Evolutionary conservation across 2,888 invertebrate species (phyloP), one percentile per base, ranked within the genome.

Genomic region (Agonum fuliginosum): DNA sequence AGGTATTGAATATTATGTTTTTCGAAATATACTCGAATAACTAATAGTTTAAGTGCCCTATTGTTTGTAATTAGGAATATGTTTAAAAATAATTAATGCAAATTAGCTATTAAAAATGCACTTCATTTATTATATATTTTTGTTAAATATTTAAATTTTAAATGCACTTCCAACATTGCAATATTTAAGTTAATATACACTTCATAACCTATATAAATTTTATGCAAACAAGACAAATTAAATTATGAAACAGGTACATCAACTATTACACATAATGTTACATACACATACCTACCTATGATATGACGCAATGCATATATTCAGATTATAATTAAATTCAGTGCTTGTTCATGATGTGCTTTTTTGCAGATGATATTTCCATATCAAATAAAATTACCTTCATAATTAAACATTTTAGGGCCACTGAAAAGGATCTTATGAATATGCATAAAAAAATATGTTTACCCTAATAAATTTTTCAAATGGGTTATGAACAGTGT

Each of bases 391-490:
- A 54, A 54, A 54, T 54, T 54, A 24, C 12, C 22, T 12, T 54
- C 54, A n/a, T 54, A 24, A 54, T 54, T 54, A 54, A 54, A 54
- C 54, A 54, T 54, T 54, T 54, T 8, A 54, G 24, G 24, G 54
- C 12, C 54, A 24, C 54, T 54, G 54, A 6, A 12, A 54, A 54
- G 22, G 54, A 20, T 20, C 54, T n/a, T 54, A n/a, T 54, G 54
- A 54, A 54, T 54, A 54, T 54, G 22, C 54, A 54, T 54, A n/a
- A 54, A 54, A 54, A 54, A 54, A 54, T 54, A 54, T 54, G 54
- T 54, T 48, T 54, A 24, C 17, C 1, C 24, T 54, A 54, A 54
- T 54, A 24, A 54, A 54, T 54, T 54, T 54, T 24, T 22, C 12
- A 22, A 24, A 54, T 22, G 54, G 24, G 54, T 24, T 54, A 54